Conservation (phyloP, 2,797 vertebrate genomes). For the Chromobotia macracanthus region DNA sequence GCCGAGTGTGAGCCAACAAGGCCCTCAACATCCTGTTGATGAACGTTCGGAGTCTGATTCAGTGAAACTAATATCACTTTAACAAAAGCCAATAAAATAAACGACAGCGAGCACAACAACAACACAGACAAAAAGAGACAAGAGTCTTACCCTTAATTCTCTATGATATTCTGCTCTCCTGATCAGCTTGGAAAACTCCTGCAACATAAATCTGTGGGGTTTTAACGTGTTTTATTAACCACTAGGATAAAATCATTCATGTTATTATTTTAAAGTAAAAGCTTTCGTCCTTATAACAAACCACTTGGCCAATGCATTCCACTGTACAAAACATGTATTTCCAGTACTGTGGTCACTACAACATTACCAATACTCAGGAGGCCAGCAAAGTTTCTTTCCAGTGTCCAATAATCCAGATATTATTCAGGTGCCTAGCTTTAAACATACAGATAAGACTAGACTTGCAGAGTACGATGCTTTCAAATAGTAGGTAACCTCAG, state of each 20-base stretch:
- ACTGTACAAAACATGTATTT: too few relatives aligned
- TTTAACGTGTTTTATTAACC: background rate
- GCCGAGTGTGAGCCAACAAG: background rate
- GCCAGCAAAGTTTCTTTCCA: too few relatives aligned
- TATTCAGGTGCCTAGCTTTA: too few relatives aligned
- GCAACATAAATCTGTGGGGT: background rate
- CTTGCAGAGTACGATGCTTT: too few relatives aligned
- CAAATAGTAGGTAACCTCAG: too few relatives aligned
- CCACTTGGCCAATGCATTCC: too few relatives aligned
- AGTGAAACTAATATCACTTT: slow-evolving; percentile 20
- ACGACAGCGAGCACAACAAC: background rate
- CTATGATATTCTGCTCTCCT: background rate
- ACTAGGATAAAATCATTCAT: background rate
- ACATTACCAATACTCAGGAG: too few relatives aligned
- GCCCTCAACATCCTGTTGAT: slow-evolving; percentile 11
- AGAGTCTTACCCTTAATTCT: background rate
- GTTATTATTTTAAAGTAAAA: too few relatives aligned
- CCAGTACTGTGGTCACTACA: too few relatives aligned
- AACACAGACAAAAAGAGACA: background rate
- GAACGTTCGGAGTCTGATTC: background rate
- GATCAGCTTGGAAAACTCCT: background rate
- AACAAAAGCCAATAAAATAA: slow-evolving; percentile 8
- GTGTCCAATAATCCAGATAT: too few relatives aligned
- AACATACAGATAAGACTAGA: too few relatives aligned
- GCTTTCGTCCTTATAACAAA: too few relatives aligned